Conservation (phyloP, 2,113 vertebrate species). For the Varanus komodoensis region DNA sequence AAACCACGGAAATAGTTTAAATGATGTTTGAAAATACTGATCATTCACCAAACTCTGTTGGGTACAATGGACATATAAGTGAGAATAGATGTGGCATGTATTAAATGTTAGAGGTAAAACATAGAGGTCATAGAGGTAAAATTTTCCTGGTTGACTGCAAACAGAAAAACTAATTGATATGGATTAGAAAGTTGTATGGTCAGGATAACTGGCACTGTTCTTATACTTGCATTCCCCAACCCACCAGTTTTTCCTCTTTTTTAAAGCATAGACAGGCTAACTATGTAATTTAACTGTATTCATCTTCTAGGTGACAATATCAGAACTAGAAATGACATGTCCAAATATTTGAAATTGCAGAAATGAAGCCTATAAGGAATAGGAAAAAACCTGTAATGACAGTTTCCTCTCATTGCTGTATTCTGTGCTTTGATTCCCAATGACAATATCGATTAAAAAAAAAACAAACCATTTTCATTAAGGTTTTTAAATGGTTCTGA, state of each 20-base stretch:
- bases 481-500: constrained; percentile 24
- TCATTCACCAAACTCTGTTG: neutral
- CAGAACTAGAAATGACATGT: constrained; percentile 1
- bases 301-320: neutral
- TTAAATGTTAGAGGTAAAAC: no score
- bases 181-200: neutral
- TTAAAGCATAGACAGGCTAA: neutral
- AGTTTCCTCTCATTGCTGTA: constrained; percentile 9
- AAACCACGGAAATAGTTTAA: neutral
- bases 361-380: constrained; percentile 9
- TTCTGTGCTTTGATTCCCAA: constrained; percentile 28
- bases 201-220: neutral
- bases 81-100: no score
- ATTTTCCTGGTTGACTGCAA: neutral
- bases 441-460: neutral
- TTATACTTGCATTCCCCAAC: neutral
- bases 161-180: neutral
- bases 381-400: constrained; percentile 2
- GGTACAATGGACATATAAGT: neutral
- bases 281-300: neutral
- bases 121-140: neutral
- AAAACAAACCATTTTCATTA: constrained; percentile 26
- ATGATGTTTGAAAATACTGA: neutral
- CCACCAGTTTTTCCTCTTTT: neutral
- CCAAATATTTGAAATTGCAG: neutral